Evolutionary conservation across 1,140 invertebrate genomes (phyloP).

Genomic region (Drosophila kohkoa): DNA sequence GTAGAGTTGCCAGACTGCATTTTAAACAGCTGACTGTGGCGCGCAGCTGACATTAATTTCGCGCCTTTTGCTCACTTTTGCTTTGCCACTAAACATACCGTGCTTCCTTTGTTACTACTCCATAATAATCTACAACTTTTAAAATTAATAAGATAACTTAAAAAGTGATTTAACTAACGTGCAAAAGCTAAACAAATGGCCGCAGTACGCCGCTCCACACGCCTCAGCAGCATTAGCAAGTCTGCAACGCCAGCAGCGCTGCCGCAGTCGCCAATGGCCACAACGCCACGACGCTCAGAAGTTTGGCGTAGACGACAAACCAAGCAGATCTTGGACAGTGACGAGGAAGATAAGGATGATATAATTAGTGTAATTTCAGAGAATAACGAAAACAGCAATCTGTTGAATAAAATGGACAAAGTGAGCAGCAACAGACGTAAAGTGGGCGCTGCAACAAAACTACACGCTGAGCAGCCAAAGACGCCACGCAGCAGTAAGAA

Average conservation of each 20-base stretch:
- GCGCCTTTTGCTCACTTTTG: constrained; percentile 49
- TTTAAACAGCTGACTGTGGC: constrained; percentile 20
- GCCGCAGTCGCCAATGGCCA: constrained; percentile 47
- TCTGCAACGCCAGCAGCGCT: constrained; percentile 50
- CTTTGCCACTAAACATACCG: constrained; percentile 29
- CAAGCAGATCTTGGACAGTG: constrained; percentile 51
- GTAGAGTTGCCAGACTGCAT: constrained; percentile 52
- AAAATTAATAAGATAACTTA: constrained; percentile 5
- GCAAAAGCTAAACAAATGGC: constrained; percentile 57
- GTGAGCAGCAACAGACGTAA: constrained; percentile 32
- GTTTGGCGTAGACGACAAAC: constrained; percentile 71
- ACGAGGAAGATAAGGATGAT: constrained; percentile 67
- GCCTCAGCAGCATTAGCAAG: constrained; percentile 72
- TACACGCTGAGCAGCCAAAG: constrained; percentile 46
- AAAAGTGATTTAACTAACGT: constrained; percentile 12
- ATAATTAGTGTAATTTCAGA: constrained; percentile 67
- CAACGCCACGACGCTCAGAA: constrained; percentile 65
- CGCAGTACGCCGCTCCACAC: constrained; percentile 75
- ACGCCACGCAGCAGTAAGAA: constrained; percentile 79
- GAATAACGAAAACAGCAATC: constrained; percentile 77
- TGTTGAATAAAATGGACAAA: constrained; percentile 78
- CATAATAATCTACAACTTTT: neutral
- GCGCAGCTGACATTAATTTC: constrained; percentile 44
- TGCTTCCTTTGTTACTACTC: neutral
- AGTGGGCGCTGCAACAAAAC: constrained; percentile 33